Base-by-base conservation (phyloP, 2,113 vertebrate genomes). In the Colius striatus region DNA sequence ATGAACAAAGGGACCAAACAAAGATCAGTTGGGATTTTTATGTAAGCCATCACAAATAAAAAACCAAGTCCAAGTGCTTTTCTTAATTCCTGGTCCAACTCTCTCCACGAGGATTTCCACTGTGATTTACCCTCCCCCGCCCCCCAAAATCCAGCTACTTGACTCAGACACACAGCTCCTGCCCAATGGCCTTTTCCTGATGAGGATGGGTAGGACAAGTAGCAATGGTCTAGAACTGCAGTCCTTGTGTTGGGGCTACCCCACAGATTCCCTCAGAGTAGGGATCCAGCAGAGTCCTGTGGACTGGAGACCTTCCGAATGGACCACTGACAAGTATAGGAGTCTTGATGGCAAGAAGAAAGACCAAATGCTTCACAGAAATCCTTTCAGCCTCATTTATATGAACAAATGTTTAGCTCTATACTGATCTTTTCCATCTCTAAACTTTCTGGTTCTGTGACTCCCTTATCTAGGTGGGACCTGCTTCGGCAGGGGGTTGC, bases 11-110 rank as follows among this genome's bases (percentile, higher is more conserved):
- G 3, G 53, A 84, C 30, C 8, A 2, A 43, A 61, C 29, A 26
- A 36, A 47, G 47, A n/a, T n/a, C 73, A 36, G 53, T 1, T 25
- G 48, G 57, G 51, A 51, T 43, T 57, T 87, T 53, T n/a, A 47
- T 0, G 0, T 30, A 27, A 63, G 16, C 53, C 18, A 2, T 2
- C 6, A 9, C 16, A 11, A 67, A 67, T 11, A 73, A 67, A 48
- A 32, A 6, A 41, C 38, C 38, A 14, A 54, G 3, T 15, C 71
- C 23, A 11, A 45, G 17, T 17, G 50, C 2, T 60, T 48, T 58
- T 29, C 11, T 61, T 51, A 51, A 18, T 48, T 66, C 55, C 51
- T 61, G 8, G 4, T 23, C 57, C 45, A 74, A 2, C 22, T 18
- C 45, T 32, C 50, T 66, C n/a, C 16, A 11, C 13, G 26, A 3